Base-by-base conservation (phyloP, 2,888 invertebrate genomes). In the Catocala nupta region DNA sequence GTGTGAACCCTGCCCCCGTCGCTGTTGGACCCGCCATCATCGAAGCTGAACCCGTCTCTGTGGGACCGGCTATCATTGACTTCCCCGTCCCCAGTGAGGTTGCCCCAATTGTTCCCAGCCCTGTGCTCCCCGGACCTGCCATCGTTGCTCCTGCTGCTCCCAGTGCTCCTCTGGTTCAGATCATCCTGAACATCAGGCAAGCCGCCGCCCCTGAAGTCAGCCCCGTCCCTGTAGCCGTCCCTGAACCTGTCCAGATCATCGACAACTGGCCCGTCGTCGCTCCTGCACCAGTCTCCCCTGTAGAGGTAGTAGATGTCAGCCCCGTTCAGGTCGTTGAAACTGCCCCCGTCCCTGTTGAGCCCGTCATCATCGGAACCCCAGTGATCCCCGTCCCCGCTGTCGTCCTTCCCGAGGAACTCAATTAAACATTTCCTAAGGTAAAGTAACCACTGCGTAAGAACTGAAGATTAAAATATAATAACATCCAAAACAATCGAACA, bases 151-250 rank as follows among this genome's bases (percentile, higher is more conserved):
- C 68, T 51, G 61, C 55, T 49, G 43, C 54, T 47, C 44, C 74
- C 52, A 65, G 62, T 53, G 58, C 75, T 64, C 78, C 83, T 12
- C 71, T 82, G 12, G 81, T 81, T 34, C 82, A 83, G 76, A 81
- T 83, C 71, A 81, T 83, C 71, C 58, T 83, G 64, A 82, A 82
- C 75, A 75, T 85, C 61, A 75, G 77, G 68, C 49, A 73, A 51
- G 75, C 70, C 10, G 25, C 43, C 11, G 50, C 39, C 47, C 54
- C 65, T 25, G 25, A 25, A 4, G 25, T 1, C 58, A 56, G 56
- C 54, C 48, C 59, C 34, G 62, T 25, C 43, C 48, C 47, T 10
- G 68, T 49, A 39, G 36, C 36, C 39, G 47, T 52, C 47, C 39
- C 50, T 50, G 51, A 44, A 42, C 65, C 69, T 45, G 55, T 50